These are phyloP conservation scores for Phalacrocorax carbo DNA, from an alignment of 2,113 vertebrate genomes.

Conservation along the genomic window DNA sequence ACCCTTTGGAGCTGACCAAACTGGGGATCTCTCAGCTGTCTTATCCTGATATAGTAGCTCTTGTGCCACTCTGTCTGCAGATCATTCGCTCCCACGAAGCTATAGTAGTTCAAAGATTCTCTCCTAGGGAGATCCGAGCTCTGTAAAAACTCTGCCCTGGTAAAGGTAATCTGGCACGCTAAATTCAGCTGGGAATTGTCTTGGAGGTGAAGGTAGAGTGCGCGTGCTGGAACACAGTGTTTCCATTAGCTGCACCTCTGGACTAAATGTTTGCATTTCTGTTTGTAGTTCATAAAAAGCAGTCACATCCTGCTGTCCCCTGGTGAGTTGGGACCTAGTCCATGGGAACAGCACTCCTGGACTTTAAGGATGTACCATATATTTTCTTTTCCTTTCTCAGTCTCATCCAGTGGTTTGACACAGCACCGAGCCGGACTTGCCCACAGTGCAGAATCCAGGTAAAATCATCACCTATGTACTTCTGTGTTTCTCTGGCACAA, in stretches of 20 bases:
- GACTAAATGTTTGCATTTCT: not conserved
- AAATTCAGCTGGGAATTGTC: not conserved
- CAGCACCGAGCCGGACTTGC: constrained; percentile 90
- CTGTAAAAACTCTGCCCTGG: not conserved
- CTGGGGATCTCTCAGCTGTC: not conserved
- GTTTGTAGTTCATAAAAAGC: not conserved
- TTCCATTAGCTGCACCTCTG: not conserved
- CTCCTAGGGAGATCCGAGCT: constrained; percentile 1
- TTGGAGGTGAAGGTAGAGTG: not conserved
- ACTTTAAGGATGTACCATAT: not conserved
- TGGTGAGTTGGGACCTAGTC: not conserved
- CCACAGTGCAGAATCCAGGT: constrained; percentile 95
- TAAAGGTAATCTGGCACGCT: not conserved
- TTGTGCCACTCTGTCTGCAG: not conserved
- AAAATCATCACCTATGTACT: not conserved
- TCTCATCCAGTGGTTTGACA: constrained; percentile 92
- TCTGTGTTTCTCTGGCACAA: rapidly evolving
- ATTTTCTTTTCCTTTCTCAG: constrained; percentile 64
- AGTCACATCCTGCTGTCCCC: not conserved
- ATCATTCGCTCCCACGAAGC: rapidly evolving
- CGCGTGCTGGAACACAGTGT: rapidly evolving
- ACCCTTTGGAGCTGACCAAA: not conserved
- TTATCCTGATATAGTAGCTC: not conserved
- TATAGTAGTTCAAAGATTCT: not conserved
- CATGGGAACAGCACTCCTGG: not conserved